These are phyloP conservation scores for Cataglyphis cursor DNA, from an alignment of 2,888 invertebrate genomes.

Conservation along the genomic window DNA sequence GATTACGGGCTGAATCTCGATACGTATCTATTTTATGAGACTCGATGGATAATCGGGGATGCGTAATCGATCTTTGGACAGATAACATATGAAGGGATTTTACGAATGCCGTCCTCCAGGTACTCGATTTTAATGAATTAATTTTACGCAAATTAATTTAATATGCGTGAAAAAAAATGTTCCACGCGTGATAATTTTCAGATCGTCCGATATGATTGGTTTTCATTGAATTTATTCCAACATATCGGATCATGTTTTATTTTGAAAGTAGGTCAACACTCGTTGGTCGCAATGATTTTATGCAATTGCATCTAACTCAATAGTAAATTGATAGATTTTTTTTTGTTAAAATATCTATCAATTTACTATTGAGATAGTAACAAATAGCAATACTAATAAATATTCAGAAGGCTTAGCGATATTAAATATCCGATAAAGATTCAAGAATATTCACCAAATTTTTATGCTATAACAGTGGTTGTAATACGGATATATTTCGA, in stretches of 20 bases:
- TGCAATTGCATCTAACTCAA: slow-evolving; percentile 41
- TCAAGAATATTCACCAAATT: background rate
- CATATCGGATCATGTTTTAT: slow-evolving; percentile 27
- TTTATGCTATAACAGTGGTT: background rate
- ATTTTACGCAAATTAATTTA: slow-evolving; percentile 21
- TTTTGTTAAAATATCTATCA: too few species aligned
- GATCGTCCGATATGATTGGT: background rate
- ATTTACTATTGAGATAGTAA: background rate
- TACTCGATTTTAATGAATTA: slow-evolving; percentile 37
- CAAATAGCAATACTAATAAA: slow-evolving; percentile 5
- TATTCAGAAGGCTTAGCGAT: background rate
- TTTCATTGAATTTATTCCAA: slow-evolving; percentile 15
- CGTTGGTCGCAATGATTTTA: background rate
- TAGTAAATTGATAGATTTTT: slow-evolving; percentile 26
- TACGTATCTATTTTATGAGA: background rate
- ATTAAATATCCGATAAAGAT: slow-evolving; percentile 19
- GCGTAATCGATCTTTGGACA: background rate
- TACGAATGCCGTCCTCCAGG: background rate
- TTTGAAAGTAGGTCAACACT: slow-evolving; percentile 41
- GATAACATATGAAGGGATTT: slow-evolving; percentile 6
- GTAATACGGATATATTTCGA: slow-evolving; percentile 13
- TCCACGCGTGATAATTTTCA: background rate
- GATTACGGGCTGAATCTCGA: slow-evolving; percentile 31
- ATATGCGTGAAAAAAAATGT: background rate
- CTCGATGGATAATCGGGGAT: background rate